Conservation (phyloP, 2,113 vertebrate genomes). For the Dipodomys spectabilis region DNA sequence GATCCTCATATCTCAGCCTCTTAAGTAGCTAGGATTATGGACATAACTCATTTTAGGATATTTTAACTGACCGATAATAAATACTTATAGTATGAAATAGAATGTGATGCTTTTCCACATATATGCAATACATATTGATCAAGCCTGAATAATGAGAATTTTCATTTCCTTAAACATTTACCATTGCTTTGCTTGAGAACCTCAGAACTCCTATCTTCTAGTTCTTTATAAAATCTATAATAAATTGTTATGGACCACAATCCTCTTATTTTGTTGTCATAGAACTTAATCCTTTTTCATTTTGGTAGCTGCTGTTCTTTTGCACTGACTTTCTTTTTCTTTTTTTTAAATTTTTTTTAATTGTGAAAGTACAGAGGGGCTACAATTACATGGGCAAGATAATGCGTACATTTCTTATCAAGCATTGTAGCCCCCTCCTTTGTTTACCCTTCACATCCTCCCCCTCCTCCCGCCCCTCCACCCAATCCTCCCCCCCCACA, state of each 20-base stretch:
- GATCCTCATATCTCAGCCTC: too few species aligned
- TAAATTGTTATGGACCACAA: not conserved
- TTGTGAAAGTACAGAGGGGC: not conserved
- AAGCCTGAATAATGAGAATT: not conserved
- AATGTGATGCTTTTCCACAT: not conserved
- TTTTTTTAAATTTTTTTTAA: not conserved
- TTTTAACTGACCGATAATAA: not conserved
- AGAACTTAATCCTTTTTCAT: not conserved
- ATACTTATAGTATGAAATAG: not conserved
- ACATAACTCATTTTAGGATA: not conserved
- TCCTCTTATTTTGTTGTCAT: too few species aligned
- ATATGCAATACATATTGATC: not conserved
- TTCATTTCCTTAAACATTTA: not conserved
- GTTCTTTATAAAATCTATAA: not conserved
- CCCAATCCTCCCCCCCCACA: too few species aligned
- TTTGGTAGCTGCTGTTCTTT: not conserved
- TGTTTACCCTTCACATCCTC: too few species aligned
- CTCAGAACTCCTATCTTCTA: not conserved
- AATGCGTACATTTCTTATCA: too few species aligned
- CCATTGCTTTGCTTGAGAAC: not conserved
- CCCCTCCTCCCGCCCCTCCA: too few species aligned
- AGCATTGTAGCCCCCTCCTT: too few species aligned
- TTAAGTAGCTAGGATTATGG: too few species aligned
- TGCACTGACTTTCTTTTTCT: not conserved
- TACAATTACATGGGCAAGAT: too few species aligned